Base-by-base conservation (phyloP, 2,888 invertebrate genomes). In the Philaethria dido region DNA sequence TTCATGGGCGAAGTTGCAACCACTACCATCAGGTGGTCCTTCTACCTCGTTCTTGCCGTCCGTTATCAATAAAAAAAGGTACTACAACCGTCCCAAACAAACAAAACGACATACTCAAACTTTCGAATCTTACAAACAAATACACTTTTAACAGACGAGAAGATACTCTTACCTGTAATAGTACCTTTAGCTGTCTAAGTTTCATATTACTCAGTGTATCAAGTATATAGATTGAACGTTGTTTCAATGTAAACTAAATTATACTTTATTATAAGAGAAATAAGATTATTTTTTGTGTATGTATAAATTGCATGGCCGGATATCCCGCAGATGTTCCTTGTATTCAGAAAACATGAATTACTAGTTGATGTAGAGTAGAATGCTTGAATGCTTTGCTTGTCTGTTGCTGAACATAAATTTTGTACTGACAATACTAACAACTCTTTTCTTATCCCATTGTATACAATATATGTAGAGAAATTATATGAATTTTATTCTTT, bases 261-360 rank as follows among this genome's bases (percentile, higher is more conserved):
- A 13, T 50, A 69, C 69, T 45, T 45, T 73, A 64, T 9, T 0
- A 0, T 1, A 0, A 18, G 1, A n/a, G 14, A 0, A 0, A 8
- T 74, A 73, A 22, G 52, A 68, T 62, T 20, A 6, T 33, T 29
- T 74, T 72, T 71, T 1, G 22, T 2, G 13, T 57, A 44, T n/a
- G 18, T 3, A 11, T 13, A 18, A 47, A 66, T 68, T 72, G 66
- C 66, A 68, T 64, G 64, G 69, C 72, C 72, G 75, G 77, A 79
- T 74, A 75, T 74, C 72, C 73, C 78, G 78, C 82, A 83, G 80
- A 83, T 85, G 84, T 84, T 82, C 79, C 77, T 77, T 78, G 76
- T 80, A 80, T 81, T 81, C 80, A 79, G 81, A 84, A 82, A 84
- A 86, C 84, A 83, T 83, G 82, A 81, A 81, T 81, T 76, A 77